Conservation (phyloP, 2,113 vertebrate species). For the Pavo muticus region DNA sequence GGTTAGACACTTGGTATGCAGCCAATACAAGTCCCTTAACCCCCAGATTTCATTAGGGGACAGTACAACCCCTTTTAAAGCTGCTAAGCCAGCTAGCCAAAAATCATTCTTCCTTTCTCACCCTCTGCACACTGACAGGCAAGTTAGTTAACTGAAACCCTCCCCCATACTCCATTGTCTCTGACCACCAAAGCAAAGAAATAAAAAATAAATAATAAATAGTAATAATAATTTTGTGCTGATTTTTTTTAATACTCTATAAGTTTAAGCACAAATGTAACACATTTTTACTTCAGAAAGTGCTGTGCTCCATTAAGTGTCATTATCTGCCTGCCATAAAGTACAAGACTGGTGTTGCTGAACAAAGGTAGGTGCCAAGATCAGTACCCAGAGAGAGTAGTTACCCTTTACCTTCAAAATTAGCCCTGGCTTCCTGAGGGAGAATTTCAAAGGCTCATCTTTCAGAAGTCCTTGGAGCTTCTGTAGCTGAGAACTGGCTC, state of each 20-base stretch:
- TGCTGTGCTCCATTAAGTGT: not conserved
- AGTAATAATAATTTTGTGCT: not conserved
- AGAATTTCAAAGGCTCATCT: conserved; percentile 59
- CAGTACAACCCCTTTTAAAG: not conserved
- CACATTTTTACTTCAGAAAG: not conserved
- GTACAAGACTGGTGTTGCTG: rapidly evolving
- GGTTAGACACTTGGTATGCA: not conserved
- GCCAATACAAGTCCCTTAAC: not conserved
- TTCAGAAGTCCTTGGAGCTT: conserved; percentile 61
- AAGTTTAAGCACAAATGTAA: not conserved
- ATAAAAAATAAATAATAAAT: not conserved
- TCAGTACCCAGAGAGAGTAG: not conserved
- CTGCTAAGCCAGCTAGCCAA: not conserved
- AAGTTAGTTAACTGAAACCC: not conserved
- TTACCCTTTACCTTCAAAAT: conserved; percentile 44
- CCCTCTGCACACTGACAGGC: not conserved
- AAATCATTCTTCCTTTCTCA: not conserved
- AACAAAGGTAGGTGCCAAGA: not conserved
- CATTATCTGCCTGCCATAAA: not conserved
- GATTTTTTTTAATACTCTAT: not conserved
- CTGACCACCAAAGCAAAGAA: not conserved
- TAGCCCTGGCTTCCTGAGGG: conserved; percentile 54
- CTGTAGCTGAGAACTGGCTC: conserved; percentile 23
- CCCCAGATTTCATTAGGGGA: not conserved
- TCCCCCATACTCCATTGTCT: not conserved